These are phyloP conservation scores for Drosophila athabasca DNA, from an alignment of 1,140 invertebrate genomes.

Conservation along the genomic window DNA sequence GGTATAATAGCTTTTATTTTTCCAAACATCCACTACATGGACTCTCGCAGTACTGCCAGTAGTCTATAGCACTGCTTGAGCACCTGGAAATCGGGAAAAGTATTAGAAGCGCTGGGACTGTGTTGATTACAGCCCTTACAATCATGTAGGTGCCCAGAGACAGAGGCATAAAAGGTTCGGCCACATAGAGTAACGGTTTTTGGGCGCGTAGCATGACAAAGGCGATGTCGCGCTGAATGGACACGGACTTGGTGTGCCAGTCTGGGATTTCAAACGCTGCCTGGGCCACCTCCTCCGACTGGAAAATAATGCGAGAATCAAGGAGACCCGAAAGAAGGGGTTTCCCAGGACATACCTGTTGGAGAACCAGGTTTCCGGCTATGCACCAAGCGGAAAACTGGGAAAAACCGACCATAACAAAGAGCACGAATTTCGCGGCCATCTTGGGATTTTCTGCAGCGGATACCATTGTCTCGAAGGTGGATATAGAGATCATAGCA, in stretches of 20 bases:
- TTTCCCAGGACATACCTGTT: slow-evolving; percentile 30
- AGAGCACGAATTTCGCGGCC: slow-evolving; percentile 60
- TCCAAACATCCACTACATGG: slow-evolving; percentile 32
- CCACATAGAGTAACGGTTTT: slow-evolving; percentile 57
- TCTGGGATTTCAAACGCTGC: slow-evolving; percentile 60
- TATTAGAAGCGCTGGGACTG: too few relatives aligned
- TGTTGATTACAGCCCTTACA: slow-evolving; percentile 36
- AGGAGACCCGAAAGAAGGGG: too few relatives aligned
- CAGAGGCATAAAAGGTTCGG: slow-evolving; percentile 59
- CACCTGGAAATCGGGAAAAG: slow-evolving; percentile 29
- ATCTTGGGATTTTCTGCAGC: slow-evolving; percentile 57
- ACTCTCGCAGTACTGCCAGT: slow-evolving; percentile 51
- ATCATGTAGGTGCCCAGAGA: slow-evolving; percentile 65
- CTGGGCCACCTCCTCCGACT: slow-evolving; percentile 66
- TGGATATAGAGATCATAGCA: slow-evolving; percentile 60
- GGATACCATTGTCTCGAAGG: slow-evolving; percentile 62
- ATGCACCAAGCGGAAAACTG: slow-evolving; percentile 70
- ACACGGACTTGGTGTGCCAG: slow-evolving; percentile 55
- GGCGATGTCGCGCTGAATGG: slow-evolving; percentile 56
- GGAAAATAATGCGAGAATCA: neutral
- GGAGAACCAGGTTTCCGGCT: slow-evolving; percentile 55
- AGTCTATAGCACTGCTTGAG: slow-evolving; percentile 62
- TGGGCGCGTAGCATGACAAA: slow-evolving; percentile 67
- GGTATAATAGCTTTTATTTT: too few relatives aligned
- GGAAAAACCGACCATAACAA: slow-evolving; percentile 52